Conservation (phyloP, 2,797 vertebrate genomes). For the Tolypeutes matacus region DNA sequence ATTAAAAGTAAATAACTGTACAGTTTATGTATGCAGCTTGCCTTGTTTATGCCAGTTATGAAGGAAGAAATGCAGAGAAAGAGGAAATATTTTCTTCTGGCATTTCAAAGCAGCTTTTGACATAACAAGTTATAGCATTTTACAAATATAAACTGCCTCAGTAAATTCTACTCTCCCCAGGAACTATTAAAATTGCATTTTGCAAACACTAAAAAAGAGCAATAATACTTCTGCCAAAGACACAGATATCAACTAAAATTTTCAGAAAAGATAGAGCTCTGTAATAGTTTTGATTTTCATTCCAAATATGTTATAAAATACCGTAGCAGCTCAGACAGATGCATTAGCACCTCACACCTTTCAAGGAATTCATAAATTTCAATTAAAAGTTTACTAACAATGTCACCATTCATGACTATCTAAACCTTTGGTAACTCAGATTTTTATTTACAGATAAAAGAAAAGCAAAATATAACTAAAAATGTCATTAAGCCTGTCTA, state of each 20-base stretch:
- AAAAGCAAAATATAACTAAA: slow-evolving; percentile 26
- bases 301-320: slow-evolving; percentile 53
- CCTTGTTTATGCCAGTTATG: slow-evolving; percentile 55
- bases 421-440: neutral
- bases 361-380: slow-evolving; percentile 51
- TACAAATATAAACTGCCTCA: slow-evolving; percentile 68
- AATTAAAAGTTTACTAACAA: slow-evolving; percentile 13
- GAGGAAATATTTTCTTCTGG: slow-evolving; percentile 58
- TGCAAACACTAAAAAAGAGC: slow-evolving; percentile 62
- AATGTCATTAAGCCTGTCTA: neutral
- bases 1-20: slow-evolving; percentile 74
- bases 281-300: neutral
- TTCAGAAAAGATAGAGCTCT: slow-evolving; percentile 16
- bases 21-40: neutral
- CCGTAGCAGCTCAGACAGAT: neutral
- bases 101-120: slow-evolving; percentile 80
- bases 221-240: slow-evolving; percentile 70
- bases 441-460: slow-evolving; percentile 14
- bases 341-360: neutral
- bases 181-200: slow-evolving; percentile 63
- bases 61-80: slow-evolving; percentile 57
- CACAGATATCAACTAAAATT: slow-evolving; percentile 64
- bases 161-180: slow-evolving; percentile 40
- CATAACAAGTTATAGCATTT: slow-evolving; percentile 75
- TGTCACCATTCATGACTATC: neutral